Evolutionary conservation across 1,140 invertebrate species (phyloP).

Genomic region (Ostrea denselamellosa): DNA sequence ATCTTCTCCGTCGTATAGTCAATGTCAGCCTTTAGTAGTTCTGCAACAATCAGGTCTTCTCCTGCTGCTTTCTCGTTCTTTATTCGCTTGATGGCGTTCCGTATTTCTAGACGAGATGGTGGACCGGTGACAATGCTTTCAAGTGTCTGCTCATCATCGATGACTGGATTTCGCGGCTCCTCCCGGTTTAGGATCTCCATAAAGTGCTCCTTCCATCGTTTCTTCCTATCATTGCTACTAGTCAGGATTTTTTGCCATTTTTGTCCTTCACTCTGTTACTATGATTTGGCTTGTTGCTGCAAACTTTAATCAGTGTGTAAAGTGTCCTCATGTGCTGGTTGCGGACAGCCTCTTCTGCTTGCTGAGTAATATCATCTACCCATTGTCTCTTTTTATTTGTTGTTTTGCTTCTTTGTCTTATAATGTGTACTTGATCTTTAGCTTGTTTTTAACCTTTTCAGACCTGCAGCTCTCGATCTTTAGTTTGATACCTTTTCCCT

Average conservation of each 20-base stretch:
- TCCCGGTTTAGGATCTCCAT: neutral
- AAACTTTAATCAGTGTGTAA: too few species aligned
- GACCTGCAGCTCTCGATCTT: too few species aligned
- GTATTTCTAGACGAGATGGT: neutral
- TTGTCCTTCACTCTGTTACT: neutral
- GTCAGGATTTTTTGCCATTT: neutral
- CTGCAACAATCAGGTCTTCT: neutral
- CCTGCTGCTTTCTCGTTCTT: conserved; percentile 4
- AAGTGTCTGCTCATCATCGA: neutral
- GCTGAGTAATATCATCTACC: too few species aligned
- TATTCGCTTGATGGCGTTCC: neutral
- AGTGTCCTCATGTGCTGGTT: too few species aligned
- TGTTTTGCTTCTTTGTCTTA: too few species aligned
- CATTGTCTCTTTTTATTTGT: too few species aligned
- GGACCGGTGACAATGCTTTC: neutral
- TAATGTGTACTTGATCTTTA: too few species aligned
- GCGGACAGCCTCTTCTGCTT: too few species aligned
- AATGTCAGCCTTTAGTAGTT: conserved; percentile 1
- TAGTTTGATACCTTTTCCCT: too few species aligned
- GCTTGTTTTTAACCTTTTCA: too few species aligned
- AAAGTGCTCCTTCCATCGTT: neutral
- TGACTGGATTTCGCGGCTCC: neutral
- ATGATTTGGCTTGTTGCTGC: too few species aligned
- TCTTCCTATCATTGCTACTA: neutral
- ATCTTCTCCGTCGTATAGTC: neutral